phyloP scores from a whole-genome alignment of 2,888 invertebrate species.

The Apamea crenata region DNA sequence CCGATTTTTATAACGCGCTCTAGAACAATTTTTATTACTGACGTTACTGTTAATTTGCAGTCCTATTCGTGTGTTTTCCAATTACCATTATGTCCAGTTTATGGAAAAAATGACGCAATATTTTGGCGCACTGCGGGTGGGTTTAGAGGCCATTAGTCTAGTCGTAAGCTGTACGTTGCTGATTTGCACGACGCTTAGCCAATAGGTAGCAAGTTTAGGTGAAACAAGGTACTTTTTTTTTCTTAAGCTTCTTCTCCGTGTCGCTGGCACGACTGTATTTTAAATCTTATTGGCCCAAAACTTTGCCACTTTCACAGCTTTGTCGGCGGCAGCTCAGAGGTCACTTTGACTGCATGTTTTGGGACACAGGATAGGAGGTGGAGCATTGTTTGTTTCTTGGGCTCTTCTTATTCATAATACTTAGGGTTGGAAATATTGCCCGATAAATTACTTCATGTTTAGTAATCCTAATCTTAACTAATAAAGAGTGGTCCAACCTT shows the following conservation, averaged over 20 bases:
- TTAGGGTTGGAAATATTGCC: neutral
- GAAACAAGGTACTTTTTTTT: neutral
- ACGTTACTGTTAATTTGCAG: neutral
- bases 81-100: neutral
- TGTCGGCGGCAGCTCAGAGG: too few relatives aligned
- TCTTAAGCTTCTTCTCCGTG: neutral
- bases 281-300: too few relatives aligned
- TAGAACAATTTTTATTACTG: neutral
- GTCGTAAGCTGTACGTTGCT: neutral
- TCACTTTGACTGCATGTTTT: too few relatives aligned
- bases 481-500: too few relatives aligned
- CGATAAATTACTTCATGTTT: neutral
- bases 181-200: neutral
- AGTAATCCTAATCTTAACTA: neutral
- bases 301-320: too few relatives aligned
- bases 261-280: too few relatives aligned
- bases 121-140: conserved; percentile 43
- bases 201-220: neutral
- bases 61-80: conserved; percentile 5
- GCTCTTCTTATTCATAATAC: neutral
- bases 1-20: neutral
- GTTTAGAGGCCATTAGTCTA: conserved; percentile 2
- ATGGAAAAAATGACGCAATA: conserved; percentile 25
- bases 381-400: neutral
- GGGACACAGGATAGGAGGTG: too few relatives aligned